Conservation (phyloP, 2,797 vertebrate genomes). For the Paramormyrops hopkinsi region DNA sequence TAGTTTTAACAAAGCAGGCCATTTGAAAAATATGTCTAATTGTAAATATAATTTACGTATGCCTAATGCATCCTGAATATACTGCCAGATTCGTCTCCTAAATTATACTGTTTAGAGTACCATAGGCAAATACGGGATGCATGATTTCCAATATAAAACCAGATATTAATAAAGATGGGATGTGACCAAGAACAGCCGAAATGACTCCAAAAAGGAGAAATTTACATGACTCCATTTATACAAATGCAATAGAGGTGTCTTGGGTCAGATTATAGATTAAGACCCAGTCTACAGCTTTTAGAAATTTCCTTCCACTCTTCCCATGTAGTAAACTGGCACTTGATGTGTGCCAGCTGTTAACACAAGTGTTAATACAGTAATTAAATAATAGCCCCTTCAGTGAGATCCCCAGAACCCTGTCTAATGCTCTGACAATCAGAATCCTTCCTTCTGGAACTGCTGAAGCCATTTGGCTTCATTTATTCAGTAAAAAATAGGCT, state of each 20-base stretch:
- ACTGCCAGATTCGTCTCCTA: background rate
- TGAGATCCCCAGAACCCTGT: background rate
- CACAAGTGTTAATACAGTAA: background rate
- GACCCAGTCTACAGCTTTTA: background rate
- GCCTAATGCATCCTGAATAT: slow-evolving; percentile 1
- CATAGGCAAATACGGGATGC: background rate
- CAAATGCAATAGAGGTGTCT: background rate
- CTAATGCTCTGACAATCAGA: background rate
- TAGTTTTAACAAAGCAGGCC: background rate
- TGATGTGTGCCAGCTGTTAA: background rate
- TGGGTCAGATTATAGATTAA: background rate
- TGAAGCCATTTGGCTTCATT: background rate
- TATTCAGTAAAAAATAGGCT: background rate
- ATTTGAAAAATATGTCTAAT: background rate
- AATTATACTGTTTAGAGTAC: background rate
- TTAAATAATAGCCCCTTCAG: background rate
- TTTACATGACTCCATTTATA: background rate
- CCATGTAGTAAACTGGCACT: background rate
- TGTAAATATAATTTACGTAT: background rate
- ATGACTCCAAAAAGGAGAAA: background rate
- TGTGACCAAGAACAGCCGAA: background rate
- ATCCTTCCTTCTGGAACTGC: background rate
- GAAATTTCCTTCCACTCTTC: background rate
- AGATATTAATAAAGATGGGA: background rate
- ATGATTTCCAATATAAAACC: background rate